Evolutionary conservation across 2,113 vertebrate genomes (phyloP).

Genomic region (Labrus mixtus): DNA sequence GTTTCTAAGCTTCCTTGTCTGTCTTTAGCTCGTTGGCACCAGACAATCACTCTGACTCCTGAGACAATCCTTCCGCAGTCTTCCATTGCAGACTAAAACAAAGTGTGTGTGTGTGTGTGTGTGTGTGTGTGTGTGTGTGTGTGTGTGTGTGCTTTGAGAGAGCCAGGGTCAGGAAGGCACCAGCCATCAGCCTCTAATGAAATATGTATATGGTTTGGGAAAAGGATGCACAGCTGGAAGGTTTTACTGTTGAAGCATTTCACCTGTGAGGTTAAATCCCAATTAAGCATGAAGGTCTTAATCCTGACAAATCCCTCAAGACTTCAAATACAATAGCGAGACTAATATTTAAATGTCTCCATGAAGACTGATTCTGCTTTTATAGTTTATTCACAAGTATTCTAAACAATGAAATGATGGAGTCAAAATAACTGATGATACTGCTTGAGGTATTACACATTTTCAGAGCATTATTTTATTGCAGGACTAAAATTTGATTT

Average conservation of each 20-base stretch:
- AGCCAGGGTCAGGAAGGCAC: slow-evolving; percentile 48
- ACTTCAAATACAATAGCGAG: not conserved
- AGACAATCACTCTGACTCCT: slow-evolving; percentile 16
- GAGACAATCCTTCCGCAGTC: slow-evolving; percentile 20
- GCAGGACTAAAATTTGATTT: not conserved
- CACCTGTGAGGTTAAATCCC: slow-evolving; percentile 4
- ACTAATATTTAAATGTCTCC: slow-evolving; percentile 7
- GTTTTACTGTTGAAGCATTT: slow-evolving; percentile 16
- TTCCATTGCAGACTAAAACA: slow-evolving; percentile 4
- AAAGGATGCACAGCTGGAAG: slow-evolving; percentile 6
- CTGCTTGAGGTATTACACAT: not conserved
- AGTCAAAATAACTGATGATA: not conserved
- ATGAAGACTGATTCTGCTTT: slow-evolving; percentile 9
- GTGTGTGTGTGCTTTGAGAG: slow-evolving; percentile 1
- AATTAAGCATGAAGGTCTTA: not conserved
- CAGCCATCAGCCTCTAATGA: slow-evolving; percentile 46
- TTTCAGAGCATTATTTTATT: not conserved
- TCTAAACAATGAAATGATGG: slow-evolving; percentile 9
- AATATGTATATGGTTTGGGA: slow-evolving; percentile 58
- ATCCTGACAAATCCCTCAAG: not conserved
- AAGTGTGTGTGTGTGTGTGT: slow-evolving; percentile 9
- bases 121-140: slow-evolving; percentile 16
- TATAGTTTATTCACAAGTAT: slow-evolving; percentile 1
- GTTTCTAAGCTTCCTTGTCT: slow-evolving; percentile 4
- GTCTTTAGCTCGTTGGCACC: slow-evolving; percentile 24